Percentiles rank a stretch among this genome's conserved stretches.
Conservation (phyloP, 2,113 vertebrate genomes). For the Trochalopteron elliotii region DNA sequence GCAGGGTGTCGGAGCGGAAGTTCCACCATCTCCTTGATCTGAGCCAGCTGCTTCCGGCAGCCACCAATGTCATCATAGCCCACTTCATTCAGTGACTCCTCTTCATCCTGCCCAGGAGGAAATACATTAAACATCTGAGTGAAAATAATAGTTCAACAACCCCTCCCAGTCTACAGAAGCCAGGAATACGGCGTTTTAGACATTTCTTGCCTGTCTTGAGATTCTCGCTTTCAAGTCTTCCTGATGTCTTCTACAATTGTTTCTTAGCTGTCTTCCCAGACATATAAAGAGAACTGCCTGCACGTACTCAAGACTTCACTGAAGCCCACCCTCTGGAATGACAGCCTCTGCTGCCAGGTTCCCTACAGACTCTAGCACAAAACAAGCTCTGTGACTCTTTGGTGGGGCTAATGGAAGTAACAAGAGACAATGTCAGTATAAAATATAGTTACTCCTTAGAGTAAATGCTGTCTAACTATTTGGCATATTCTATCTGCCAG, state of each 20-base stretch:
- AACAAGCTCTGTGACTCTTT: neutral
- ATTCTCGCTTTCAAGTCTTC: neutral
- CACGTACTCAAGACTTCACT: neutral
- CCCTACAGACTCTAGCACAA: neutral
- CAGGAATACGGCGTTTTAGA: neutral
- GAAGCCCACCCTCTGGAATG: neutral
- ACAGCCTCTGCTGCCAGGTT: neutral
- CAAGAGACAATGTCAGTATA: neutral
- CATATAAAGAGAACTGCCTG: neutral
- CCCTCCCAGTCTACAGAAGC: neutral
- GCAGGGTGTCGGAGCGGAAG: constrained; percentile 95
- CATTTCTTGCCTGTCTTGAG: neutral
- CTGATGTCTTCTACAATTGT: neutral
- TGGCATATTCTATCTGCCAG: neutral
- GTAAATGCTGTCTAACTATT: neutral
- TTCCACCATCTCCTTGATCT: constrained; percentile 99
- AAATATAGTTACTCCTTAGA: neutral
- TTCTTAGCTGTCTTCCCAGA: neutral
- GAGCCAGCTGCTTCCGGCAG: constrained; percentile 95
- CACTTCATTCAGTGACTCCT: constrained; percentile 96
- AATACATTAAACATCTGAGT: neutral
- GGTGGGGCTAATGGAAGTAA: neutral
- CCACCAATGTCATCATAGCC: constrained; percentile 98
- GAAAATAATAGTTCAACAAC: neutral
- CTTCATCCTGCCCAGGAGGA: constrained; percentile 85